Evolutionary conservation across 2,113 vertebrate species (phyloP).

Genomic region (Butorides virescens): DNA sequence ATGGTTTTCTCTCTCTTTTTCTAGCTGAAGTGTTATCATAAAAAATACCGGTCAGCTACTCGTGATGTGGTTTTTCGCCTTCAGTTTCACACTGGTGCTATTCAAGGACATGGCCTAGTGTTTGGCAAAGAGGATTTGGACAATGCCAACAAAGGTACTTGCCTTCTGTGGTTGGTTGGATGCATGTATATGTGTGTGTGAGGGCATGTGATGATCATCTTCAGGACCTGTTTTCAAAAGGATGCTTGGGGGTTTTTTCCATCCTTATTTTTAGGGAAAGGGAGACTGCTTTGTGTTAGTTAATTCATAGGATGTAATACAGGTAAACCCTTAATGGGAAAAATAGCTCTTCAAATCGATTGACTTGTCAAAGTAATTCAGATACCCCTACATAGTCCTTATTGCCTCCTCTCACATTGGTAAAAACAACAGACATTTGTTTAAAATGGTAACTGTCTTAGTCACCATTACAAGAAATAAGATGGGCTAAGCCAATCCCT

Average conservation of each 20-base stretch:
- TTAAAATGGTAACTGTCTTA: not conserved
- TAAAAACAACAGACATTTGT: not conserved
- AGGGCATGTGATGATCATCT: not conserved
- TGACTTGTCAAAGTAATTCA: not conserved
- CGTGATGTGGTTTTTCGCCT: slow-evolving; percentile 88
- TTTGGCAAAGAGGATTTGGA: slow-evolving; percentile 93
- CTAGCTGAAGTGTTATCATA: slow-evolving; percentile 94
- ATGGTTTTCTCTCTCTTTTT: not conserved
- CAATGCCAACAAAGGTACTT: slow-evolving; percentile 84
- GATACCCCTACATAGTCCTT: not conserved
- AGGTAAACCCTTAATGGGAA: not conserved
- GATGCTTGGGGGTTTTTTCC: not conserved
- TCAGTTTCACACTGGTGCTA: slow-evolving; percentile 94
- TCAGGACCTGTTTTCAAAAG: not conserved
- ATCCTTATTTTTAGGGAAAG: not conserved
- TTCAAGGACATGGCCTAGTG: slow-evolving; percentile 83
- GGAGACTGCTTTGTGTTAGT: not conserved
- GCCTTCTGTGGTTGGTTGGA: not conserved
- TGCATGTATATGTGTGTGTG: rapidly evolving
- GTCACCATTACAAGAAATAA: not conserved
- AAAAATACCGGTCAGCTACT: slow-evolving; percentile 79
- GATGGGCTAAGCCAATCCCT: rapidly evolving
- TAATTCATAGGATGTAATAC: not conserved
- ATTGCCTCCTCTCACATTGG: not conserved
- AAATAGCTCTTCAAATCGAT: not conserved